These are phyloP conservation scores for Orthonyx spaldingii DNA, from an alignment of 2,113 vertebrate species.

Conservation along the genomic window DNA sequence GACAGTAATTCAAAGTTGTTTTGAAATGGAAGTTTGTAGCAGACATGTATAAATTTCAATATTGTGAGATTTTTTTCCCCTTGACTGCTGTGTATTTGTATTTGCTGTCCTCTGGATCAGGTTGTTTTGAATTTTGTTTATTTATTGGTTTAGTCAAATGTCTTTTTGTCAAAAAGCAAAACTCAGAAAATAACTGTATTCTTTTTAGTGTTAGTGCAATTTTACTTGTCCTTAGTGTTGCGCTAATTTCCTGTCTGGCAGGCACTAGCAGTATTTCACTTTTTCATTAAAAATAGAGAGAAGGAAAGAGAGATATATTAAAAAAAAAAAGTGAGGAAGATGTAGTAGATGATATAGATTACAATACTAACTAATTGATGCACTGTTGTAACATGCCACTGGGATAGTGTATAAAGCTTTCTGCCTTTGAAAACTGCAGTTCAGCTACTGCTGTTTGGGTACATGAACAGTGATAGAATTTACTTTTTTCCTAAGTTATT, in stretches of 20 bases:
- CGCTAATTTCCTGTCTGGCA: constrained; percentile 52
- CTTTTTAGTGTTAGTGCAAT: background rate
- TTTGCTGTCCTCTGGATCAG: background rate
- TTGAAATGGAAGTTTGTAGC: background rate
- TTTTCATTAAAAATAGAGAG: constrained; percentile 25
- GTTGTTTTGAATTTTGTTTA: background rate
- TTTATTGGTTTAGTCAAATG: constrained; percentile 4
- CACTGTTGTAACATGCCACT: background rate
- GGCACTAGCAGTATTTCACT: constrained; percentile 20
- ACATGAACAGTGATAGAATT: background rate
- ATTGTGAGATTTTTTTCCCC: background rate
- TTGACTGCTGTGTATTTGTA: background rate
- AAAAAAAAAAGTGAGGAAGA: background rate
- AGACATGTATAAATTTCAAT: background rate
- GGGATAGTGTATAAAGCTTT: background rate
- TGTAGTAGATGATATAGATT: background rate
- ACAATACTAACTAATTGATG: background rate
- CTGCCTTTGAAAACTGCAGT: background rate
- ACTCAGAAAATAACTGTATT: constrained; percentile 13
- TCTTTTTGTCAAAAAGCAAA: constrained; percentile 31
- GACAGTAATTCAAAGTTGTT: background rate
- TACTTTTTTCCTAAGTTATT: background rate
- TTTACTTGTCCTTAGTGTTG: constrained; percentile 46
- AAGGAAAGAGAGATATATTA: accelerated
- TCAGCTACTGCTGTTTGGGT: background rate